Evolutionary conservation across 2,888 invertebrate species (phyloP).

Genomic region (Selenia dentaria): DNA sequence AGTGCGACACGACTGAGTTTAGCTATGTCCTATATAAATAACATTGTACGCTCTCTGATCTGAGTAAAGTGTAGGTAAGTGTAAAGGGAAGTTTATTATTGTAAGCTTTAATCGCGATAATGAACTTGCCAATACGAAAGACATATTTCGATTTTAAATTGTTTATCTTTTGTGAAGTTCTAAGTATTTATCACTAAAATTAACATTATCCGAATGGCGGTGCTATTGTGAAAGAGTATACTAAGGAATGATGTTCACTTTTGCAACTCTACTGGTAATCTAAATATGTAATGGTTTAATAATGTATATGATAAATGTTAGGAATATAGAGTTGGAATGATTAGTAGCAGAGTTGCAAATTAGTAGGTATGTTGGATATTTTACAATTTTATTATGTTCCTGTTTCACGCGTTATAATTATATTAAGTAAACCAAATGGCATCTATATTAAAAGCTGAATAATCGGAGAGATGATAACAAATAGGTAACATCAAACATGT

Average conservation of each 20-base stretch:
- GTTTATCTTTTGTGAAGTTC: slow-evolving; percentile 42
- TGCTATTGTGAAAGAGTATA: slow-evolving; percentile 77
- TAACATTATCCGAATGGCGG: slow-evolving; percentile 67
- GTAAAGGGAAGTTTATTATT: slow-evolving; percentile 2
- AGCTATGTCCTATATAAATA: slow-evolving; percentile 5
- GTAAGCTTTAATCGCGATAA: slow-evolving; percentile 2
- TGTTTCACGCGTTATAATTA: slow-evolving; percentile 50
- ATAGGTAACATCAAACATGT: background rate
- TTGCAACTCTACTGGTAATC: slow-evolving; percentile 59
- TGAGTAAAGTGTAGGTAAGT: slow-evolving; percentile 2
- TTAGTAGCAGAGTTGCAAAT: slow-evolving; percentile 51
- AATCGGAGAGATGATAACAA: slow-evolving; percentile 4
- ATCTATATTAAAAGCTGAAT: slow-evolving; percentile 22
- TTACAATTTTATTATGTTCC: slow-evolving; percentile 74
- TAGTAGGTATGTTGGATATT: slow-evolving; percentile 64
- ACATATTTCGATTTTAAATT: slow-evolving; percentile 54
- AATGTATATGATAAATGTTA: background rate
- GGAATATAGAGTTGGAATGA: background rate
- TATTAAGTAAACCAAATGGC: slow-evolving; percentile 19
- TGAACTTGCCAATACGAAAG: slow-evolving; percentile 30
- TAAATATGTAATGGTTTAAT: background rate
- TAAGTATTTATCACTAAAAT: slow-evolving; percentile 39
- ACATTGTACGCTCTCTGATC: slow-evolving; percentile 16
- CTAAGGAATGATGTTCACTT: slow-evolving; percentile 58
- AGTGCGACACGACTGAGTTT: slow-evolving; percentile 13